A percentile compares a stretch with the other conserved stretches of the same genome.
Evolutionary conservation across 2,113 vertebrate species (phyloP).

Genomic region (Dendropsophus ebraccatus): DNA sequence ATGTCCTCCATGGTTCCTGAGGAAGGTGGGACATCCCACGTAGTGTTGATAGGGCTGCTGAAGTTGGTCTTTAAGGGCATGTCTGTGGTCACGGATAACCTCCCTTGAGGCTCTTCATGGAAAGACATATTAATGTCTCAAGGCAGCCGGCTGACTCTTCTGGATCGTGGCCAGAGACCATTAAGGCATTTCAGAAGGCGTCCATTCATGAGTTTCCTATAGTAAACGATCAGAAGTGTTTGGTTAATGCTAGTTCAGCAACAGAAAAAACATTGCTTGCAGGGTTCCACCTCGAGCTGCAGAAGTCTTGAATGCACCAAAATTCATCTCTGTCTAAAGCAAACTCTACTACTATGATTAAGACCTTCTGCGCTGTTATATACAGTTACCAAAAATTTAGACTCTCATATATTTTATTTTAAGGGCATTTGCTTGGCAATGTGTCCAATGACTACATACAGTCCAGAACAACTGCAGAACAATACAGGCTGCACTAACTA

Average conservation of each 20-base stretch:
- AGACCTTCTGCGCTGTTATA: neutral
- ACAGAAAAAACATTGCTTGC: constrained; percentile 8
- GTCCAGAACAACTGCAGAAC: neutral
- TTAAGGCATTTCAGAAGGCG: constrained; percentile 8
- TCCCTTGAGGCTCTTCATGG: constrained; percentile 54
- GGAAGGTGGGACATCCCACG: constrained; percentile 56
- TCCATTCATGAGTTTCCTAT: neutral
- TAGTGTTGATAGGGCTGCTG: constrained; percentile 67
- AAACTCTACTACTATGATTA: too few relatives aligned
- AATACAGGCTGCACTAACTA: neutral
- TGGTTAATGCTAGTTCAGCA: too few relatives aligned
- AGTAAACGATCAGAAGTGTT: constrained; percentile 12
- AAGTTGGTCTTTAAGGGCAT: constrained; percentile 70
- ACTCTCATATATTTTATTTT: neutral
- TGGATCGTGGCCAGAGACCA: constrained; percentile 52
- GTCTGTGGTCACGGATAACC: constrained; percentile 61
- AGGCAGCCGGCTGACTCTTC: constrained; percentile 25
- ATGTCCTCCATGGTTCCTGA: constrained; percentile 74
- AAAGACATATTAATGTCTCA: constrained; percentile 65
- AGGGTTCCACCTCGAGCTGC: neutral
- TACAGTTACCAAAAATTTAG: neutral
- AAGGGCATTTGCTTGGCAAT: neutral
- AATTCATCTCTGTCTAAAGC: neutral
- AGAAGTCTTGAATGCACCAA: neutral
- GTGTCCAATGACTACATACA: neutral